Percentiles rank a stretch among this genome's conserved stretches.
These are phyloP conservation scores for Lates japonicus DNA, from an alignment of 2,797 vertebrate genomes.

Conservation along the genomic window DNA sequence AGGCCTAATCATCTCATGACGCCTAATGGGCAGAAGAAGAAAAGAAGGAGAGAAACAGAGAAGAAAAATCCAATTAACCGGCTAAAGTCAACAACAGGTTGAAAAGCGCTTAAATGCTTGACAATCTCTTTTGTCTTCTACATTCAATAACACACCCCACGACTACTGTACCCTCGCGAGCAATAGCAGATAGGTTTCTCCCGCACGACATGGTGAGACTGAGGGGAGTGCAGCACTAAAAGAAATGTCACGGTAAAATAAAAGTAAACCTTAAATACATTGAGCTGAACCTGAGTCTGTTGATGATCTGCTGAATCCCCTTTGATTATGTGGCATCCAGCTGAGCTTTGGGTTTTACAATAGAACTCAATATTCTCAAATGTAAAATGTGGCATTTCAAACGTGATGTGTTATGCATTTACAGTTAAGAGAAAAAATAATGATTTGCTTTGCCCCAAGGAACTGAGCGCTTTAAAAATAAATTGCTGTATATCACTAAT, in stretches of 20 bases:
- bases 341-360: conserved; percentile 38
- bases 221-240: conserved; percentile 83
- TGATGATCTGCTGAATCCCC: conserved; percentile 20
- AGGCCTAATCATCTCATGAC: conserved; percentile 92
- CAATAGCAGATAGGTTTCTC: conserved; percentile 80
- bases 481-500: conserved; percentile 12
- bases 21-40: conserved; percentile 74
- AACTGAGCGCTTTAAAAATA: conserved; percentile 25
- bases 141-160: conserved; percentile 10
- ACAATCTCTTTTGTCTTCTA: not conserved
- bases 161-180: conserved; percentile 76
- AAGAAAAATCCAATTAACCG: conserved; percentile 9
- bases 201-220: conserved; percentile 82
- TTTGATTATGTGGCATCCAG: conserved; percentile 20
- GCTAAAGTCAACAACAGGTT: not conserved
- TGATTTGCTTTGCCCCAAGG: conserved; percentile 1
- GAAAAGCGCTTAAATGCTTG: not conserved
- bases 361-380: conserved; percentile 34
- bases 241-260: conserved; percentile 55
- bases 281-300: not conserved
- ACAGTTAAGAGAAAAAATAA: conserved; percentile 20
- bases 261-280: conserved; percentile 46
- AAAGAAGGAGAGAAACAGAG: conserved; percentile 1
- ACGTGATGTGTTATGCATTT: conserved; percentile 33
- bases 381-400: conserved; percentile 65